phyloP scores from a whole-genome alignment of 30 jellyfish, hydroid and myxozoan species.

The Sanderia malayensis region DNA sequence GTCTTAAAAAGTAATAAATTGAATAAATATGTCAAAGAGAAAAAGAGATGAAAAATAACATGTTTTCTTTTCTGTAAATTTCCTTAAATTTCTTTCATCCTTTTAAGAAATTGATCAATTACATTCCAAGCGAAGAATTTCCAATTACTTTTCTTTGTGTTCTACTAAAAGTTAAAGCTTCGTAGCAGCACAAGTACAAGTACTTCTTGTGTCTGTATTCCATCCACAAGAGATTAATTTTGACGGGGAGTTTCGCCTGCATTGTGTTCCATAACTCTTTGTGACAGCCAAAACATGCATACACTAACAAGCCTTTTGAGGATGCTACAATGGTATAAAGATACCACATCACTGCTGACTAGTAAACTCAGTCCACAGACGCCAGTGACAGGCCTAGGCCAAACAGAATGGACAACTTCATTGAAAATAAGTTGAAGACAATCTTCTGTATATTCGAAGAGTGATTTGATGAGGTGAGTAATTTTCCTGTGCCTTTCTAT shows the following conservation, averaged over 20 bases:
- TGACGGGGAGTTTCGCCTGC: not conserved
- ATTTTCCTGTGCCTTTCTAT: constrained; percentile 1
- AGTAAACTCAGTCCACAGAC: constrained; percentile 2
- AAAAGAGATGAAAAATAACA: too few relatives aligned
- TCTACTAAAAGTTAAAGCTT: too few relatives aligned
- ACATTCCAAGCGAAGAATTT: too few relatives aligned
- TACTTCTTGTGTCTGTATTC: too few relatives aligned
- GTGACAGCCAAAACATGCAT: constrained; percentile 4
- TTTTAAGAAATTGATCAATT: too few relatives aligned
- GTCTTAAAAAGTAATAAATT: too few relatives aligned
- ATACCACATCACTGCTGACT: not conserved
- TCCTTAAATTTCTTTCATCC: too few relatives aligned
- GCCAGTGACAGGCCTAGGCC: constrained; percentile 36
- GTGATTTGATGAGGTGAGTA: not conserved
- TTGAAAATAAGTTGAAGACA: constrained; percentile 3
- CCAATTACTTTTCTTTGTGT: too few relatives aligned
- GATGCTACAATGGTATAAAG: constrained; percentile 1
- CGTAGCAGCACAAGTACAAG: too few relatives aligned
- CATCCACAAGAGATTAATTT: too few relatives aligned
- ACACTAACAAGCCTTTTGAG: constrained; percentile 9
- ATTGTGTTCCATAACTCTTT: not conserved
- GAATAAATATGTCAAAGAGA: too few relatives aligned
- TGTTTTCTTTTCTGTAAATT: too few relatives aligned
- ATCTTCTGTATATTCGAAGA: constrained; percentile 10
- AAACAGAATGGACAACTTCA: constrained; percentile 20